phyloP scores from a whole-genome alignment of 2,113 vertebrate species.

The Otus sunia region DNA sequence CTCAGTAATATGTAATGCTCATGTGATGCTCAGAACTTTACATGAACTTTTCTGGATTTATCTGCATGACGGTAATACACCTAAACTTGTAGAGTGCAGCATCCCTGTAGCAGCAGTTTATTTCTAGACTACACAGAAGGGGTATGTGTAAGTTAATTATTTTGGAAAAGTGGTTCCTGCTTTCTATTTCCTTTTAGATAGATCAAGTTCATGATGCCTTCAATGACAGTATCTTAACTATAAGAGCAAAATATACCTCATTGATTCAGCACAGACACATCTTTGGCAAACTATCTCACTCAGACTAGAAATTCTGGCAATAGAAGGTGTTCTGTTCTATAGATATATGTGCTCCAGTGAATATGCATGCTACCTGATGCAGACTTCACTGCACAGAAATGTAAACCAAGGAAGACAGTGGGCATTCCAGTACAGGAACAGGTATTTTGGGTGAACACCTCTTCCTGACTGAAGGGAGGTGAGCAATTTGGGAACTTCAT shows the following conservation, averaged over 20 bases:
- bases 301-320: not conserved
- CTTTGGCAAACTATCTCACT: not conserved
- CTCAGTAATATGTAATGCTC: not conserved
- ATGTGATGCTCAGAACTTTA: not conserved
- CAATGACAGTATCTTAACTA: not conserved
- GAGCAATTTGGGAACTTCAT: not conserved
- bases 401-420: not conserved
- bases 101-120: not conserved
- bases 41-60: not conserved
- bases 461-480: not conserved
- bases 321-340: not conserved
- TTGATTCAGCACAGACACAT: not conserved
- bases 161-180: not conserved
- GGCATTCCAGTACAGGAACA: not conserved
- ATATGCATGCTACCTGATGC: too few species aligned
- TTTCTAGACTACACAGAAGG: not conserved
- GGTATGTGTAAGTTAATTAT: not conserved
- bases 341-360: too few species aligned
- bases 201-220: not conserved
- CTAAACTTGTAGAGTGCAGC: not conserved
- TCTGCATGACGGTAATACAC: not conserved
- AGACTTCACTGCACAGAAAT: fast-evolving
- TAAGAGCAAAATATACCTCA: not conserved
- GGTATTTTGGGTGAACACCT: not conserved
- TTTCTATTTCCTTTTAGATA: not conserved